A percentile compares a stretch with the other conserved stretches of the same genome.
Evolutionary conservation across 2,888 invertebrate species (phyloP).

Genomic region (Sesamia inferens): DNA sequence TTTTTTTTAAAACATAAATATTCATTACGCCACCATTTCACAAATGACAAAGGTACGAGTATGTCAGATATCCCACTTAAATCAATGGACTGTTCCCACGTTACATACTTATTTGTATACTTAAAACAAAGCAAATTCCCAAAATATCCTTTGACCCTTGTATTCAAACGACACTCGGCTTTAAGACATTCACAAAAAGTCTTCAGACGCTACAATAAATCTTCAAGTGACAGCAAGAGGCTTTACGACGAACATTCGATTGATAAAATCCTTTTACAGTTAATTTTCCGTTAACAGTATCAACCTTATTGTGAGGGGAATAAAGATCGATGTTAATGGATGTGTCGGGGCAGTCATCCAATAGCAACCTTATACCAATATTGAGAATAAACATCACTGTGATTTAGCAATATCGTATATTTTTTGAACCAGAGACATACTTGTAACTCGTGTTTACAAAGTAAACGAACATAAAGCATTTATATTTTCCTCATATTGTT

Average conservation of each 20-base stretch:
- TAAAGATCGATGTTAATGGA: too few species aligned
- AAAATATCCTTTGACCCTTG: neutral
- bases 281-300: too few species aligned
- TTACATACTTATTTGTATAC: neutral
- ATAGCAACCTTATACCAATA: too few species aligned
- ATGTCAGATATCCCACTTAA: neutral
- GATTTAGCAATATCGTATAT: too few species aligned
- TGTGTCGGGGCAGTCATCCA: too few species aligned
- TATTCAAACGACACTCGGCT: neutral
- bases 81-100: neutral
- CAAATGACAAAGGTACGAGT: too few species aligned
- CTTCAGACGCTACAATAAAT: conserved; percentile 8
- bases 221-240: conserved; percentile 18
- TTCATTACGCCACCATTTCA: neutral
- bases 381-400: too few species aligned
- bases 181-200: neutral
- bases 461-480: neutral
- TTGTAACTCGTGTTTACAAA: neutral
- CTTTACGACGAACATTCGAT: neutral
- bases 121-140: neutral
- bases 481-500: neutral
- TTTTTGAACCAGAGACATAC: neutral
- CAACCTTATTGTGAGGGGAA: too few species aligned
- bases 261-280: too few species aligned
- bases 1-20: too few species aligned